These are phyloP conservation scores for Cheilosia soror DNA, from an alignment of 2,888 invertebrate species.

Conservation along the genomic window DNA sequence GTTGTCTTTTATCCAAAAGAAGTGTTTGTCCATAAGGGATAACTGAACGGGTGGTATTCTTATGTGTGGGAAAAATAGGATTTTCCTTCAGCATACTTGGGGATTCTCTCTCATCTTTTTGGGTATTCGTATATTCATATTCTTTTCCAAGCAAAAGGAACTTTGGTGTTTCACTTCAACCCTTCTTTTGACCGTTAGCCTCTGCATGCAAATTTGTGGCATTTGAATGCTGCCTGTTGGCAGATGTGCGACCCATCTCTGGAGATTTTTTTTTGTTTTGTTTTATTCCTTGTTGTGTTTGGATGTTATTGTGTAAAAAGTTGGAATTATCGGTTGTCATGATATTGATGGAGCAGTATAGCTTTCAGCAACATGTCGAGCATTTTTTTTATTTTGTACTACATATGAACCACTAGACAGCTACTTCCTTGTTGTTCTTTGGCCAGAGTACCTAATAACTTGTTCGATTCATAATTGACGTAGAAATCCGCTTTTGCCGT, in stretches of 20 bases:
- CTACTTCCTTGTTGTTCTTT: too few species aligned
- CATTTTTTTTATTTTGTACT: too few species aligned
- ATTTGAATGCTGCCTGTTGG: conserved; percentile 51
- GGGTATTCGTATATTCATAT: conserved; percentile 23
- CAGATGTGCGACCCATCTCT: conserved; percentile 23
- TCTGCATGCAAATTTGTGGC: conserved; percentile 45
- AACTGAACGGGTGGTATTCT: conserved; percentile 39
- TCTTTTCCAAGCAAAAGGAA: conserved; percentile 21
- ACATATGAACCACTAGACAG: too few species aligned
- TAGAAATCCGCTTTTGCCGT: too few species aligned
- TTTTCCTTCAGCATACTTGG: conserved; percentile 58
- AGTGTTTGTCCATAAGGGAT: conserved; percentile 62
- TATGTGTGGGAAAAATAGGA: conserved; percentile 70
- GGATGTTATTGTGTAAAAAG: conserved; percentile 2
- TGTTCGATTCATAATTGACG: too few species aligned
- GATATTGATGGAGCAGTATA: background rate
- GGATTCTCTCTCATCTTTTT: conserved; percentile 34
- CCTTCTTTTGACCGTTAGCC: conserved; percentile 47
- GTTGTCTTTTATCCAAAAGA: conserved; percentile 30
- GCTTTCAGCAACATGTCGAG: background rate
- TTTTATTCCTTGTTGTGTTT: too few species aligned
- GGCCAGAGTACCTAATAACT: too few species aligned
- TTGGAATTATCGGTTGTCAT: conserved; percentile 21
- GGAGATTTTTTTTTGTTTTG: background rate
- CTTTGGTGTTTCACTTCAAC: conserved; percentile 33